Evolutionary conservation across 2,113 vertebrate genomes (phyloP).

Genomic region (Haplotaxodon microlepis): DNA sequence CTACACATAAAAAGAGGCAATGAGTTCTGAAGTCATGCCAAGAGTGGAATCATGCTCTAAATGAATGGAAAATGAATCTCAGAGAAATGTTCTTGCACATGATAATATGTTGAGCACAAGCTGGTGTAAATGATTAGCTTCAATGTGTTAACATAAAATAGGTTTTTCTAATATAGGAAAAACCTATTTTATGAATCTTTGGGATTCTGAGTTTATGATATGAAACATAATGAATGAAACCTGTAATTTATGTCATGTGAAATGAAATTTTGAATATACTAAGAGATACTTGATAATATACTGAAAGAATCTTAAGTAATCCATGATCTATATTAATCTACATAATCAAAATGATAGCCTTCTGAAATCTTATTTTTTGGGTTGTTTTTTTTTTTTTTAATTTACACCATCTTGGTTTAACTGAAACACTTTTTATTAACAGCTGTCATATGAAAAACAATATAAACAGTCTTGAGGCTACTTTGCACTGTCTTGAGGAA

Average conservation of each 20-base stretch:
- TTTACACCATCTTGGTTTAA: neutral
- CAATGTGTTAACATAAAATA: neutral
- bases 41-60: neutral
- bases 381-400: fast-evolving
- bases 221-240: neutral
- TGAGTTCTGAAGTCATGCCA: neutral
- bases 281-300: neutral
- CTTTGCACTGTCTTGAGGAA: neutral
- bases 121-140: neutral
- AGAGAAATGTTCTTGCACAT: neutral
- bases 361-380: neutral
- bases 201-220: neutral
- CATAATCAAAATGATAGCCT: neutral
- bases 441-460: neutral
- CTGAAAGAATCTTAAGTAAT: neutral
- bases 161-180: neutral
- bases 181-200: neutral
- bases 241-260: neutral
- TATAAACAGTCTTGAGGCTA: neutral
- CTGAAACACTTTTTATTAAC: neutral
- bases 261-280: neutral
- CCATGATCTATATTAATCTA: neutral
- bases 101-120: neutral
- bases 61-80: neutral
- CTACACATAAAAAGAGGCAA: neutral